Evolutionary conservation across 2,888 invertebrate genomes (phyloP).

Genomic region (Morpho deidamia): DNA sequence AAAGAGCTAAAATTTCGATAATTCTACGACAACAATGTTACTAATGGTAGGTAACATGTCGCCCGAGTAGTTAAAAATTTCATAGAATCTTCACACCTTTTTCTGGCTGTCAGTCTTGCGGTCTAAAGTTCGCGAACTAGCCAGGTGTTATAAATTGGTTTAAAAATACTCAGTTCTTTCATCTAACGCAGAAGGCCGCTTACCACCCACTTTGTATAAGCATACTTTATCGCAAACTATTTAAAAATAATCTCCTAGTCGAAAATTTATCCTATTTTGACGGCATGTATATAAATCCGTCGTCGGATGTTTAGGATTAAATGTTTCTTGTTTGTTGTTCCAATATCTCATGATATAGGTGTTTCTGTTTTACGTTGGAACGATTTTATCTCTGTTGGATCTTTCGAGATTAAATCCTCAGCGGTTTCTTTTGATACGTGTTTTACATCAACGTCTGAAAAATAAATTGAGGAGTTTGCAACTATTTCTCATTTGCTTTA

Average conservation of each 20-base stretch:
- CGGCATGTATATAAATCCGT: conserved; percentile 54
- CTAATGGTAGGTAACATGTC: too few species aligned
- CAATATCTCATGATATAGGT: not conserved
- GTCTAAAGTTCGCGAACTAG: conserved; percentile 46
- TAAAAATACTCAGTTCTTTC: conserved; percentile 70
- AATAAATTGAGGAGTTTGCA: too few species aligned
- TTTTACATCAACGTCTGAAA: not conserved
- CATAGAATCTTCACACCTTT: not conserved
- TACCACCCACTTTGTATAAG: conserved; percentile 33
- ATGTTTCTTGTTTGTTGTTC: conserved; percentile 40
- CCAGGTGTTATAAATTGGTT: conserved; percentile 51
- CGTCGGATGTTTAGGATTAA: conserved; percentile 68
- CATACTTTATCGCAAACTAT: conserved; percentile 26
- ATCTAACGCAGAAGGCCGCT: conserved; percentile 45
- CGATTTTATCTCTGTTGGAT: conserved; percentile 3
- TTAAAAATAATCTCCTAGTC: conserved; percentile 23
- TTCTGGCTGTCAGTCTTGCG: conserved; percentile 1
- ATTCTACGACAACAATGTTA: too few species aligned
- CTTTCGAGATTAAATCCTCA: conserved; percentile 2
- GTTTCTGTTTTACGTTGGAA: conserved; percentile 10
- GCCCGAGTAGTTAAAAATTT: not conserved
- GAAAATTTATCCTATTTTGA: conserved; percentile 30
- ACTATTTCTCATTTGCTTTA: too few species aligned
- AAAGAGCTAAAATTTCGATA: too few species aligned
- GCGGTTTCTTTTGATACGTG: not conserved